These are phyloP conservation scores for Ochotona curzoniae DNA, from an alignment of 2,113 vertebrate species.

Conservation along the genomic window DNA sequence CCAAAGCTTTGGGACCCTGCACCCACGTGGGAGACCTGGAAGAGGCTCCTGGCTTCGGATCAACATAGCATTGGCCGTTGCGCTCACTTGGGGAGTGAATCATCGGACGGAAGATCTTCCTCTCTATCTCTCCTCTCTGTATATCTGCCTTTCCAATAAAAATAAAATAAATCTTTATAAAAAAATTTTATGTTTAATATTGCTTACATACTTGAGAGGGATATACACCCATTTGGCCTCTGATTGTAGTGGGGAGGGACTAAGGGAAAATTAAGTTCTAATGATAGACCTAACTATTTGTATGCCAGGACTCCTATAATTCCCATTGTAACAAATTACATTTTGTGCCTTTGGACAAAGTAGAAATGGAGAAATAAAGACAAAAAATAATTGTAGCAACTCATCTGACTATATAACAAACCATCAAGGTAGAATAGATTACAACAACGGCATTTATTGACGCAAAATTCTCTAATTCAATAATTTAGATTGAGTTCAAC, in stretches of 20 bases:
- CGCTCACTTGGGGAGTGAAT: too few species aligned
- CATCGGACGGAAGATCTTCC: too few species aligned
- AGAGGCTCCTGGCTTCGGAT: too few species aligned
- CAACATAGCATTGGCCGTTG: too few species aligned
- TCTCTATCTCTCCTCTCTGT: too few species aligned
- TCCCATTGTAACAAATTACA: background rate
- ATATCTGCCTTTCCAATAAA: too few species aligned
- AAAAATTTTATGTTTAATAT: too few species aligned
- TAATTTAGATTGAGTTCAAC: background rate
- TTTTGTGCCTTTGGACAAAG: background rate
- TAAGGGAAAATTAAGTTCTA: constrained; percentile 23
- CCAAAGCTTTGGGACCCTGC: too few species aligned
- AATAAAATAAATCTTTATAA: too few species aligned
- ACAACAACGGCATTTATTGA: background rate
- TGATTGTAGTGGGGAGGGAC: constrained; percentile 32
- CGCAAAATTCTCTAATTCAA: background rate
- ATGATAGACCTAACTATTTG: constrained; percentile 24
- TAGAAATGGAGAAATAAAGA: constrained; percentile 23
- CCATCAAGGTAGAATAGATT: background rate
- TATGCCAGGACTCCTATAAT: background rate
- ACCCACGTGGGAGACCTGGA: too few species aligned
- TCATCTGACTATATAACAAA: background rate
- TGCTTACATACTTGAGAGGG: too few species aligned
- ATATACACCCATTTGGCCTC: background rate
- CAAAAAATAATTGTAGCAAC: background rate